Evolutionary conservation across 2,113 vertebrate genomes (phyloP), one percentile per base, ranked within the genome.

Genomic region (Casuarius casuarius): DNA sequence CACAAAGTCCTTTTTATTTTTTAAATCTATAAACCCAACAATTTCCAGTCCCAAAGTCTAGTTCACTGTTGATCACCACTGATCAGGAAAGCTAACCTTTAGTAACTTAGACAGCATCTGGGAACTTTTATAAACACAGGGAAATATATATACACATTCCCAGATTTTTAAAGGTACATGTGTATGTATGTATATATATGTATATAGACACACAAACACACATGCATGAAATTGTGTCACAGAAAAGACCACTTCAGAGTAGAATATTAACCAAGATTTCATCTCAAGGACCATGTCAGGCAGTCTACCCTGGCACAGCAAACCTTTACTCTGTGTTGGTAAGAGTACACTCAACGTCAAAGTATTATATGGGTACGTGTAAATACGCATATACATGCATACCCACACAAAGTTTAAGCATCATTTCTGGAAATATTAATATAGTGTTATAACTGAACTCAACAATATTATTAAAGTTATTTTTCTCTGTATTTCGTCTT

Each of bases 331-430:
- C 19, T 38, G 72, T 5, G 15, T 16, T 59, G 59, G 2, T 10
- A 42, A 28, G 42, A 56, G 73, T 10, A 6, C 5, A 0, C 0
- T 16, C 13, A 7, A 7, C n/a, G 72, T 7, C 77, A 46, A 14
- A 87, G 86, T 66, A 2, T 44, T 5, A 1, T 0, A 9, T 0
- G 22, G 22, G 44, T 2, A 2, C 9, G 17, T 2, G 2, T 33
- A 7, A 29, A 26, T 1, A 2, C 0, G 10, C 3, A 7, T 1
- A 5, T 0, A 6, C 0, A 4, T 1, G 16, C 71, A 29, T 52
- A 21, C 20, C 16, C 66, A 13, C 66, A 2, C 10, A 3, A 0
- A 3, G 5, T 1, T 42, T 2, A 56, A 12, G 10, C 8, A 3
- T 19, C 33, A 4, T n/a, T 31, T 56, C 89, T 77, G 93, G 68